phyloP scores from a whole-genome alignment of 2,888 invertebrate species.

The Drosophila anomelani region DNA sequence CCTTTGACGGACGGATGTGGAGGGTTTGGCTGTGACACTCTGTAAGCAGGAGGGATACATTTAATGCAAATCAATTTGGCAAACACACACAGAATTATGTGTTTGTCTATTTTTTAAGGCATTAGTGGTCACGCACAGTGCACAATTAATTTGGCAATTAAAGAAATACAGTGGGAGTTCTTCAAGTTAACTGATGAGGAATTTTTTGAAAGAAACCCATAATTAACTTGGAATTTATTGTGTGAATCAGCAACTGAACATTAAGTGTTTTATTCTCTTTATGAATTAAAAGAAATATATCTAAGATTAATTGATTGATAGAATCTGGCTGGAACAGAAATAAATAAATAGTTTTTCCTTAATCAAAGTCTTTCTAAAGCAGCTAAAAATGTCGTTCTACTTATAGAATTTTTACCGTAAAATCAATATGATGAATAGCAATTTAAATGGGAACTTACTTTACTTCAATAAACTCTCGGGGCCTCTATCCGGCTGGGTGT shows the following conservation, averaged over 20 bases:
- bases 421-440: conserved; percentile 32
- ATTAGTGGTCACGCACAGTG: conserved; percentile 32
- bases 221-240: background rate
- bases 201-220: background rate
- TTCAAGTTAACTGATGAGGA: background rate
- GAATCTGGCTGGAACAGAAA: too few species aligned
- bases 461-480: conserved; percentile 16
- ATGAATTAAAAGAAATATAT: background rate
- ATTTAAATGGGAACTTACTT: conserved; percentile 16
- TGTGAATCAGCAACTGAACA: background rate
- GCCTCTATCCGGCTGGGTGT: conserved; percentile 39
- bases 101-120: background rate
- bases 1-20: conserved; percentile 12
- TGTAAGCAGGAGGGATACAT: conserved; percentile 6
- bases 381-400: background rate
- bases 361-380: background rate
- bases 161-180: conserved; percentile 19
- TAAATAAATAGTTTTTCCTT: background rate
- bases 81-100: conserved; percentile 6
- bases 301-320: background rate
- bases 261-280: background rate
- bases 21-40: conserved; percentile 13
- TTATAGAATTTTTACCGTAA: conserved; percentile 6
- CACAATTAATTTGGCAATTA: conserved; percentile 31
- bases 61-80: conserved; percentile 40